These are phyloP conservation scores for Tetrao urogallus DNA, from an alignment of 2,113 vertebrate species.

Conservation along the genomic window DNA sequence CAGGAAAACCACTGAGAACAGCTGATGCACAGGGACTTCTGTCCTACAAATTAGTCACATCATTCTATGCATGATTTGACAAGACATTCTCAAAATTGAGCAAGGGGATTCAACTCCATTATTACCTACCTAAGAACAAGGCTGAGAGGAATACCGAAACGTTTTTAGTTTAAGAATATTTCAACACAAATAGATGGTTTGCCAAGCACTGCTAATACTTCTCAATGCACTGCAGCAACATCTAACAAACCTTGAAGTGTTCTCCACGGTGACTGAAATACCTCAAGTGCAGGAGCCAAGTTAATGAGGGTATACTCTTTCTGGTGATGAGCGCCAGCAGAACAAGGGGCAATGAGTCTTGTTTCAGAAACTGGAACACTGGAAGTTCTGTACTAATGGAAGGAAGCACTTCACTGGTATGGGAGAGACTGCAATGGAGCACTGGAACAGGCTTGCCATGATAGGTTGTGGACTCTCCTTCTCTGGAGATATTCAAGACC, in stretches of 20 bases:
- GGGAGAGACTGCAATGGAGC: too few relatives aligned
- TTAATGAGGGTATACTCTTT: too few relatives aligned
- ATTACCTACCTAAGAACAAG: not conserved
- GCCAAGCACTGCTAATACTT: not conserved
- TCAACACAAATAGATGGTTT: not conserved
- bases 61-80: not conserved
- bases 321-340: too few relatives aligned
- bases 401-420: too few relatives aligned
- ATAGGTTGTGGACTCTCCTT: too few relatives aligned
- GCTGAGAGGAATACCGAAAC: not conserved
- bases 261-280: not conserved
- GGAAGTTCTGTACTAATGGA: too few relatives aligned
- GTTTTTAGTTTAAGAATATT: slow-evolving; percentile 13
- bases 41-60: slow-evolving; percentile 20
- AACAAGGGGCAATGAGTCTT: too few relatives aligned
- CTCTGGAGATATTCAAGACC: too few relatives aligned
- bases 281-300: not conserved
- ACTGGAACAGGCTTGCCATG: too few relatives aligned
- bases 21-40: slow-evolving; percentile 30
- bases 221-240: not conserved
- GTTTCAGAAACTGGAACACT: too few relatives aligned
- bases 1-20: not conserved
- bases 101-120: not conserved
- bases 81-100: not conserved
- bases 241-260: not conserved